Evolutionary conservation across 2,888 invertebrate genomes (phyloP).

Genomic region (Thyatira batis): DNA sequence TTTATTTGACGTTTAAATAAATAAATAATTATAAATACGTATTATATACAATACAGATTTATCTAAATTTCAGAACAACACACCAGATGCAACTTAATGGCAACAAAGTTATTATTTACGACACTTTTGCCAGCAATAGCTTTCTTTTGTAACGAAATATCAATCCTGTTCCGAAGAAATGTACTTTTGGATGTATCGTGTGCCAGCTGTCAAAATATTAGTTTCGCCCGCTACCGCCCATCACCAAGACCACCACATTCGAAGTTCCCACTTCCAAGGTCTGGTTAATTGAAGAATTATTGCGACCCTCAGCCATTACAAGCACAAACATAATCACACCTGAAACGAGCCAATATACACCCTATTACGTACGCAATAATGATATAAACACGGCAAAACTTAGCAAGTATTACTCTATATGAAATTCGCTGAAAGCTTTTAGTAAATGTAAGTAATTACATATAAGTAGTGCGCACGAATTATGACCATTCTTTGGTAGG

Average conservation of each 20-base stretch:
- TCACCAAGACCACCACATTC: slow-evolving; percentile 17
- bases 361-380: slow-evolving; percentile 24
- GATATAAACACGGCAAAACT: slow-evolving; percentile 10
- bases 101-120: no score
- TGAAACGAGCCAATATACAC: slow-evolving; percentile 30
- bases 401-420: slow-evolving; percentile 8
- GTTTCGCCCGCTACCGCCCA: slow-evolving; percentile 17
- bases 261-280: slow-evolving; percentile 31
- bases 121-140: no score
- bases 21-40: no score
- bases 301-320: slow-evolving; percentile 52
- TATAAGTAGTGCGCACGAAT: background rate
- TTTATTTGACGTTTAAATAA: background rate
- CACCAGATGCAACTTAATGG: no score
- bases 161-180: no score
- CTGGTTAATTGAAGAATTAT: slow-evolving; percentile 69
- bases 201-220: background rate
- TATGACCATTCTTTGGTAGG: background rate
- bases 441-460: slow-evolving; percentile 3
- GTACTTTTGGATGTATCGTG: no score
- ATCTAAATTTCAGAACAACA: no score
- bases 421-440: slow-evolving; percentile 4
- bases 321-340: slow-evolving; percentile 41
- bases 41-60: no score
- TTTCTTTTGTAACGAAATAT: no score